These are phyloP conservation scores for Cyprinodon brontotheroides DNA, from an alignment of 2,113 vertebrate genomes.

Conservation along the genomic window DNA sequence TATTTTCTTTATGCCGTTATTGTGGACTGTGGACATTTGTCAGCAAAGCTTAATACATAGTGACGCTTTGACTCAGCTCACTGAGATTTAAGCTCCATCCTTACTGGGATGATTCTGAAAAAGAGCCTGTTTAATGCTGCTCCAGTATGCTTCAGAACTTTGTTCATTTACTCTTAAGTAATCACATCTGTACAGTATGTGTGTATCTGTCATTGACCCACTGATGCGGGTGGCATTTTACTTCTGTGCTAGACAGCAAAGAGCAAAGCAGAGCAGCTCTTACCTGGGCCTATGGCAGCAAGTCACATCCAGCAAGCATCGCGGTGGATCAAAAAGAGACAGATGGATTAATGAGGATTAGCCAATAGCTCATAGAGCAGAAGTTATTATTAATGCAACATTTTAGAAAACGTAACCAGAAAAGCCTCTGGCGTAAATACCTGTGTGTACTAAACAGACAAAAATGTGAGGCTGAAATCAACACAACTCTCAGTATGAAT, in stretches of 20 bases:
- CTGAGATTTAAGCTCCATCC: constrained; percentile 41
- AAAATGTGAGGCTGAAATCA: constrained; percentile 2
- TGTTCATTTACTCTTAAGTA: constrained; percentile 36
- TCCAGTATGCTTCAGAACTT: constrained; percentile 7
- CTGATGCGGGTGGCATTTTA: constrained; percentile 38
- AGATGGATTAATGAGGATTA: constrained; percentile 62
- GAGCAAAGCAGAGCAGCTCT: constrained; percentile 44
- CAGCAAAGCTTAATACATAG: constrained; percentile 14
- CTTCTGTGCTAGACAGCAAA: constrained; percentile 30
- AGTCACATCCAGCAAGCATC: constrained; percentile 41
- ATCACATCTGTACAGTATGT: constrained; percentile 7
- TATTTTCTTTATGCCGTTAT: background rate
- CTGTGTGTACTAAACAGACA: constrained; percentile 29
- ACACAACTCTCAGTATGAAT: constrained; percentile 42
- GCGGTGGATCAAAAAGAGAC: constrained; percentile 50
- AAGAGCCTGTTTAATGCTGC: constrained; percentile 15
- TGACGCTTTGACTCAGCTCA: constrained; percentile 40
- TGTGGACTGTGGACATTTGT: constrained; percentile 18
- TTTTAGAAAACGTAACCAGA: constrained; percentile 38
- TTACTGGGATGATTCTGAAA: constrained; percentile 11
- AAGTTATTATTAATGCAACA: constrained; percentile 56
- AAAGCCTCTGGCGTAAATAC: constrained; percentile 42
- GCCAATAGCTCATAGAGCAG: constrained; percentile 57
- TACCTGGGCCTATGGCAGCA: constrained; percentile 80
- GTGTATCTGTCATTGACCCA: constrained; percentile 45